A percentile compares a stretch with the other conserved stretches of the same genome.
Evolutionary conservation across 1,140 invertebrate genomes (phyloP).

Genomic region (Cardiocondyla obscurior): DNA sequence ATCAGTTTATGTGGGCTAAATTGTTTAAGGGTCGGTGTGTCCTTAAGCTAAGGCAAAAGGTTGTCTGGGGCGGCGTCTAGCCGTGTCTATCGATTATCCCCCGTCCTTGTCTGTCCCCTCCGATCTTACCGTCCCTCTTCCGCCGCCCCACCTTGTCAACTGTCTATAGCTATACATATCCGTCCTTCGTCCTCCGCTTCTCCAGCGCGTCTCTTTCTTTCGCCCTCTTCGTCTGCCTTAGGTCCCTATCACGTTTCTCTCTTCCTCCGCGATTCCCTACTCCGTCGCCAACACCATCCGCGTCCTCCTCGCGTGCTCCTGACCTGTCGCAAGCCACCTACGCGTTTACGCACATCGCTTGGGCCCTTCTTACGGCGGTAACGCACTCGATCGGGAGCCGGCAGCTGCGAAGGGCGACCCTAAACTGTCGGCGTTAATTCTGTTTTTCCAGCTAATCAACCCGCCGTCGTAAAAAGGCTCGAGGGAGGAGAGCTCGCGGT

Average conservation of each 20-base stretch:
- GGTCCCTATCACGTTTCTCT: not conserved
- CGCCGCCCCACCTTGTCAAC: constrained; percentile 41
- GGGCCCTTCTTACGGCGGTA: constrained; percentile 13
- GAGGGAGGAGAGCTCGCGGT: too few species aligned
- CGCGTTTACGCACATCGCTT: constrained; percentile 73
- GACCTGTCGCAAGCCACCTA: constrained; percentile 81
- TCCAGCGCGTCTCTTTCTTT: constrained; percentile 7
- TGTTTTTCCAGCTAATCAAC: not conserved
- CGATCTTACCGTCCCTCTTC: constrained; percentile 68
- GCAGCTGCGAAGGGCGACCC: constrained; percentile 1
- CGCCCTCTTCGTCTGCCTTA: not conserved
- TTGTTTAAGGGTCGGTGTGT: constrained; percentile 80
- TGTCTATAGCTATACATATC: constrained; percentile 23
- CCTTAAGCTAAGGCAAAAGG: constrained; percentile 82
- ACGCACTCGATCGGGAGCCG: not conserved
- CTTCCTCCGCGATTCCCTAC: constrained; percentile 30
- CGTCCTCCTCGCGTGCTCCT: constrained; percentile 71
- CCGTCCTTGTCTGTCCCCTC: constrained; percentile 74
- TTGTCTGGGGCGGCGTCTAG: constrained; percentile 84
- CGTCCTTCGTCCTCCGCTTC: constrained; percentile 24
- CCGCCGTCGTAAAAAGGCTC: not conserved
- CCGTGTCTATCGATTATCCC: constrained; percentile 84
- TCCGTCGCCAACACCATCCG: constrained; percentile 21
- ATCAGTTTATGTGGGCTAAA: constrained; percentile 71
- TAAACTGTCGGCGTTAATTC: not conserved